Base-by-base conservation (phyloP, 2,797 vertebrate genomes). In the Cyprinella venusta region DNA sequence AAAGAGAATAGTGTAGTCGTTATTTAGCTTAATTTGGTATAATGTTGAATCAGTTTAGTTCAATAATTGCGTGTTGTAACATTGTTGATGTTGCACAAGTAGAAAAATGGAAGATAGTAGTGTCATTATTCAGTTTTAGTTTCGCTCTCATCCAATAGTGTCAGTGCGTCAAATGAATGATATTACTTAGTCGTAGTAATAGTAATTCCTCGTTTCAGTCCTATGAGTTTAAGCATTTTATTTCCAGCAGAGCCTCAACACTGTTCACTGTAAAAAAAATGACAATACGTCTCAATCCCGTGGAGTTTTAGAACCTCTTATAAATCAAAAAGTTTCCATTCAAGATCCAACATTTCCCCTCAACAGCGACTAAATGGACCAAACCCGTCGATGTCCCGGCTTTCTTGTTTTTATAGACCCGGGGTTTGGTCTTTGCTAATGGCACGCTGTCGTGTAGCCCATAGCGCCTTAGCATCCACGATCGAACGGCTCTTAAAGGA, bases 351-450 rank as follows among this genome's bases (percentile, higher is more conserved):
- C 42, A 75, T 88, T 78, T 84, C 21, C 48, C 19, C 30, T 86
- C 72, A 85, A 48, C 78, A 67, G 69, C 65, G 18, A 19, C 33
- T 86, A 76, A 83, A 81, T 65, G n/a, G 68, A 79, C 15, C 56
- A 30, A 78, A 86, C 85, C 85, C 1, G 42, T n/a, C 72, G 86
- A 76, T 76, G 42, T 72, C 42, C 86, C 84, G 21, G 63, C 74
- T 63, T 76, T 38, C 38, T 48, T 79, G 84, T 72, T 86, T 87
- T 81, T 90, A 90, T 91, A 86, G 90, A 90, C 91, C 63, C 71
- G 76, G 65, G 36, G 71, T 89, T 85, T 76, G 3, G 19, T 83
- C 79, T 50, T 30, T 68, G 45, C 87, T 92, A 89, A 90, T 90
- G 81, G 86, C 13, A 48, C 21, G 74, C 26, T 40, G 64, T 87